phyloP scores from a whole-genome alignment of 2,797 vertebrate species.

The Erethizon dorsatum region DNA sequence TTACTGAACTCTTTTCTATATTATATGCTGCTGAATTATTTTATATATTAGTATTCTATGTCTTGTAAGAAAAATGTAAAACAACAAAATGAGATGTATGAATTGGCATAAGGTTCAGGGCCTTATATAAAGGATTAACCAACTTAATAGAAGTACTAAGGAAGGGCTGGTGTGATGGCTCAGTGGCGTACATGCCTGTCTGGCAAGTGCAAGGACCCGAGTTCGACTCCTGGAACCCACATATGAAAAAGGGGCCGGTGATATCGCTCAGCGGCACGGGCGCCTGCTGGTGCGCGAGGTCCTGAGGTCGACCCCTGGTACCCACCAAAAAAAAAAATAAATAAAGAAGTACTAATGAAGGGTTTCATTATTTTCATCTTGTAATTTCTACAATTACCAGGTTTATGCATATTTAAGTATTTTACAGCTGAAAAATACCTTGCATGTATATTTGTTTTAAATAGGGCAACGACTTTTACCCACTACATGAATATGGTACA shows the following conservation, averaged over 20 bases:
- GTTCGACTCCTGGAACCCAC: too few species aligned
- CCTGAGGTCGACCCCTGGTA: too few species aligned
- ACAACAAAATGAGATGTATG: neutral
- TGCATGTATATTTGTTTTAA: constrained; percentile 24
- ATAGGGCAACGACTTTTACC: neutral
- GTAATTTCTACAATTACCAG: neutral
- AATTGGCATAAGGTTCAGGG: neutral
- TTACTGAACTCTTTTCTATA: neutral
- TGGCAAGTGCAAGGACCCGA: too few species aligned
- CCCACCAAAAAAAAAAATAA: too few species aligned
- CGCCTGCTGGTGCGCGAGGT: too few species aligned
- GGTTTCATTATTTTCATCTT: constrained; percentile 1
- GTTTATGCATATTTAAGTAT: neutral
- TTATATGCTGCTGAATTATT: neutral
- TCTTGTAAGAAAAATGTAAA: neutral
- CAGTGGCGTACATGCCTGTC: too few species aligned
- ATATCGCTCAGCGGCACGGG: too few species aligned
- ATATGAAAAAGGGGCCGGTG: too few species aligned
- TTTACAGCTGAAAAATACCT: constrained; percentile 10
- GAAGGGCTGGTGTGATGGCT: neutral
- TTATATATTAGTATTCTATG: neutral
- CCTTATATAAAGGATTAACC: neutral
- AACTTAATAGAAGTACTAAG: neutral
- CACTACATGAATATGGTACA: neutral
- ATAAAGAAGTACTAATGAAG: neutral